These are phyloP conservation scores for Matsumyia berberina DNA, from an alignment of 2,888 invertebrate genomes.

Conservation along the genomic window DNA sequence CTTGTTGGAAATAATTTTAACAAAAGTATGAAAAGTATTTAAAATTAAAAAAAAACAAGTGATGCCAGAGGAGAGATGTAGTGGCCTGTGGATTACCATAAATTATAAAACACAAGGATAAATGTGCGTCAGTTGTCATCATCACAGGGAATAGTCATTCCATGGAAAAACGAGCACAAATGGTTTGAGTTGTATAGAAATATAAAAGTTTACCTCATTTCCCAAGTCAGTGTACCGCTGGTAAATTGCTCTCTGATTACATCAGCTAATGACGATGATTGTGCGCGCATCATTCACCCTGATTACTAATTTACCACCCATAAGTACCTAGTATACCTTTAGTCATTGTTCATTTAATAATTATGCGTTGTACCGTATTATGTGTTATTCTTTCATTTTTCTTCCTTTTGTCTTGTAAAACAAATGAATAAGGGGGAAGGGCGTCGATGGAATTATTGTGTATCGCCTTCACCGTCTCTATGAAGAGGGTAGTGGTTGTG, in stretches of 20 bases:
- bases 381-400: neutral
- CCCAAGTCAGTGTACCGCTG: neutral
- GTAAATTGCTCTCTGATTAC: conserved; percentile 58
- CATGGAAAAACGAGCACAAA: conserved; percentile 27
- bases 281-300: conserved; percentile 24
- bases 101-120: conserved; percentile 37
- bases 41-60: neutral
- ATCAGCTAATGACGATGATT: conserved; percentile 65
- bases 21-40: conserved; percentile 28
- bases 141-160: neutral
- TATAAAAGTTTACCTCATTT: neutral
- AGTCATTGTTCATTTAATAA: conserved; percentile 45
- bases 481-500: neutral
- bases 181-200: conserved; percentile 26
- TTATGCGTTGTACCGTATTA: conserved; percentile 18
- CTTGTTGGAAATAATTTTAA: conserved; percentile 8
- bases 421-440: neutral
- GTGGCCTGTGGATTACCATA: conserved; percentile 26
- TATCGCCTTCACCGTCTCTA: neutral
- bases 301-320: conserved; percentile 34
- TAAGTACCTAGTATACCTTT: conserved; percentile 35
- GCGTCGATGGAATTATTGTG: neutral
- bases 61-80: conserved; percentile 2
- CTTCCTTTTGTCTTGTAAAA: conserved; percentile 32
- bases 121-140: neutral